Percentiles rank a stretch among this genome's conserved stretches.
Evolutionary conservation across 2,113 vertebrate genomes (phyloP).

Genomic region (Daboia siamensis): DNA sequence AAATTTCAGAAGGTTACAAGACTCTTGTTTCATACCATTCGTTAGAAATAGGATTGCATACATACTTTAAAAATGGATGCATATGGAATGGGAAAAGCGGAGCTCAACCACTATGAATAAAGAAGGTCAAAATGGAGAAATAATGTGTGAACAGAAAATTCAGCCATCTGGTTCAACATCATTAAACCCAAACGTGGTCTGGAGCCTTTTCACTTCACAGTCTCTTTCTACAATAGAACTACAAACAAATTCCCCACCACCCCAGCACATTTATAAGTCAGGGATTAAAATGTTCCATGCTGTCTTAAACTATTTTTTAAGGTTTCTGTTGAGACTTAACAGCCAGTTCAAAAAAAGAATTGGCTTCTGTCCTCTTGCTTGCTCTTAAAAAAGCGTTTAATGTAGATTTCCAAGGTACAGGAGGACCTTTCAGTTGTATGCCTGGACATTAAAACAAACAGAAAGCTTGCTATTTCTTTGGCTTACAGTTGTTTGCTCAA

Average conservation of each 20-base stretch:
- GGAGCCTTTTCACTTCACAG: neutral
- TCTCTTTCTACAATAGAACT: accelerated
- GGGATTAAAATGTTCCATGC: neutral
- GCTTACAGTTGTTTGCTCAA: conserved; percentile 19
- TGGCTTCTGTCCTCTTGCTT: conserved; percentile 16
- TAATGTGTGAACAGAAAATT: conserved; percentile 6
- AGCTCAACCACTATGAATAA: neutral
- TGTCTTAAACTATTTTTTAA: neutral
- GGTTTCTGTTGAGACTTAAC: neutral
- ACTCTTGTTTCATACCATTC: neutral
- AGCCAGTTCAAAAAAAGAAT: conserved; percentile 1
- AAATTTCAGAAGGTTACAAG: neutral
- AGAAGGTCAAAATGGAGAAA: neutral
- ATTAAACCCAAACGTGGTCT: neutral
- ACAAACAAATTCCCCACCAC: neutral
- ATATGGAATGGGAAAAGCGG: neutral
- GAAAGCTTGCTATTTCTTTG: conserved; percentile 19
- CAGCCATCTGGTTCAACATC: neutral
- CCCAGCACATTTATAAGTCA: neutral
- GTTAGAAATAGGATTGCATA: neutral
- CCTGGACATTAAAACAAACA: conserved; percentile 12
- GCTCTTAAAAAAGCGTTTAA: neutral
- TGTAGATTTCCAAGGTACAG: conserved; percentile 8
- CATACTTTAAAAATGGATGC: neutral
- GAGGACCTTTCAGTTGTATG: conserved; percentile 9